Evolutionary conservation across 2,888 invertebrate species (phyloP), one percentile per base, ranked within the genome.

Genomic region (Beris chalybata): DNA sequence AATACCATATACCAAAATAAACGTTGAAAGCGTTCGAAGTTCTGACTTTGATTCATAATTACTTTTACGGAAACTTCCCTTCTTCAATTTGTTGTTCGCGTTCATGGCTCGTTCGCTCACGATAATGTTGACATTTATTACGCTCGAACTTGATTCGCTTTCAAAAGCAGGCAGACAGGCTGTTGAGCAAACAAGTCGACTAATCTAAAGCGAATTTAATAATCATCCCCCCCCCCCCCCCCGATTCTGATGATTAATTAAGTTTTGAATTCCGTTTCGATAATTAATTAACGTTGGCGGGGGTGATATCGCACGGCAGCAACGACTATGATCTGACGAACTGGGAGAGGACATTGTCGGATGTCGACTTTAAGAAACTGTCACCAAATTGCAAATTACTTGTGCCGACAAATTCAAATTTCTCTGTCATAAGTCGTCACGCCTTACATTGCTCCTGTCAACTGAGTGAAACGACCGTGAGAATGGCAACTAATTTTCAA

Each of bases 201-300:
- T 5, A 22, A 9, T 30, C 12, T 30, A 22, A n/a, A 57, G n/a
- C 57, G 45, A 30, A 9, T 44, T 59, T 59, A 48, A 59, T 59
- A 59, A 59, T 59, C 59, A 48, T 47, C 59, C 31, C 31, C 48
- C n/a, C 31, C 48, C 59, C 31, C 30, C 59, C 31, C 31, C 48
- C n/a, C 31, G 9, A 59, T 59, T 45, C 11, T 58, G 58, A 32
- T 59, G 64, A 67, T 67, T 67, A 67, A 67, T 67, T 67, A 67
- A 56, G 63, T 67, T 67, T 67, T 67, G 67, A 67, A 56, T 63
- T 43, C 45, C 56, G 67, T 64, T 54, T 57, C 61, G 67, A 56
- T 56, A 67, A 67, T 67, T 67, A 67, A 67, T 67, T 67, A 63
- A 31, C 43, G 38, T 15, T 4, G 12, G 22, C 29, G 52, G 22